These are phyloP conservation scores for Desmodus rotundus DNA, from an alignment of 2,113 vertebrate species.

Conservation along the genomic window DNA sequence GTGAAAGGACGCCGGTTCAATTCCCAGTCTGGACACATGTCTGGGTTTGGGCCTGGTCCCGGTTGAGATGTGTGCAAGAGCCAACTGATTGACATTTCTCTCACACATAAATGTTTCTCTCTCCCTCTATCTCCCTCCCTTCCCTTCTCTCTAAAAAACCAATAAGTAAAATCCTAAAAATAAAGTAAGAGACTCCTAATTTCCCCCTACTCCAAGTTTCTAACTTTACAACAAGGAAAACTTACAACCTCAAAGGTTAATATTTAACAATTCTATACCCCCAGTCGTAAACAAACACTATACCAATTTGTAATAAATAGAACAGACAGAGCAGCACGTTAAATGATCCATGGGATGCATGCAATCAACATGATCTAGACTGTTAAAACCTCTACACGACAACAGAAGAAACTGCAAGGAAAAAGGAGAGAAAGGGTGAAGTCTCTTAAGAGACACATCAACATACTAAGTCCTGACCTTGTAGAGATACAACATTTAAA, in stretches of 20 bases:
- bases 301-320: background rate
- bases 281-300: background rate
- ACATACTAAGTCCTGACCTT: background rate
- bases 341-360: background rate
- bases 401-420: background rate
- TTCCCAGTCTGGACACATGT: too few relatives aligned
- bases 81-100: too few relatives aligned
- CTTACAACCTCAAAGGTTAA: background rate
- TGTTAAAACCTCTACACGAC: background rate
- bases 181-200: too few relatives aligned
- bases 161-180: too few relatives aligned
- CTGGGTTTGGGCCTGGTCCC: too few relatives aligned
- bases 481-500: background rate
- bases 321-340: background rate
- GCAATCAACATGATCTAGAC: background rate
- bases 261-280: background rate
- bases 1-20: too few relatives aligned
- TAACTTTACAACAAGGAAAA: background rate
- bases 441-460: background rate
- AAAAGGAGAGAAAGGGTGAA: background rate
- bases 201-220: too few relatives aligned
- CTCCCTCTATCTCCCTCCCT: too few relatives aligned
- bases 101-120: too few relatives aligned
- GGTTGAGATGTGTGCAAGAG: too few relatives aligned
- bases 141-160: too few relatives aligned